phyloP scores from a whole-genome alignment of 2,888 invertebrate species.

The Julus scandinavius region DNA sequence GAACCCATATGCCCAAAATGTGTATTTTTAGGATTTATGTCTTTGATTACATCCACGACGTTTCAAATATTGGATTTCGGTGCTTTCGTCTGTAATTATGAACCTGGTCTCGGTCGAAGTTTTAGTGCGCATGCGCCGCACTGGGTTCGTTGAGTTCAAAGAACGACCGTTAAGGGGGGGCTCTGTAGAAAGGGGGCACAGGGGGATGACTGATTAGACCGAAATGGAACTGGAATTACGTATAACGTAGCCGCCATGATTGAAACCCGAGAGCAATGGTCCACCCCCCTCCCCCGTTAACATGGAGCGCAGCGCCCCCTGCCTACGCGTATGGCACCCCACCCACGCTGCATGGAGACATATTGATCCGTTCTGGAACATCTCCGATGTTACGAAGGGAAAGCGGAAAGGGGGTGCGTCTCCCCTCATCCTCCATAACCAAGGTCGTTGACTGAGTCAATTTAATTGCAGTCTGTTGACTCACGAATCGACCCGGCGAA shows the following conservation, averaged over 20 bases:
- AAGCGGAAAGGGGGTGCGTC: slow-evolving; percentile 6
- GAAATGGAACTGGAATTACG: slow-evolving; percentile 35
- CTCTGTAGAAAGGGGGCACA: not conserved
- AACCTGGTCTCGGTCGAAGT: not conserved
- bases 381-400: slow-evolving; percentile 16
- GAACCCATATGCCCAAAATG: not conserved
- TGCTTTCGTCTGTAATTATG: not conserved
- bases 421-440: slow-evolving; percentile 47
- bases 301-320: not conserved
- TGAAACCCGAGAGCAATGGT: not conserved
- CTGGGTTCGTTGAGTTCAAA: not conserved
- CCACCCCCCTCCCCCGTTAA: not conserved
- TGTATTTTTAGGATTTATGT: not conserved
- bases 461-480: slow-evolving; percentile 55
- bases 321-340: not conserved
- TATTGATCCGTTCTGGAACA: slow-evolving; percentile 32
- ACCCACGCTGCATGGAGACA: not conserved
- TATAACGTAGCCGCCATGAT: not conserved
- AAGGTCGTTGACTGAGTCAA: slow-evolving; percentile 56
- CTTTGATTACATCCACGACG: not conserved
- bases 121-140: not conserved
- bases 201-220: not conserved
- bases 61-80: not conserved
- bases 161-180: slow-evolving; percentile 15
- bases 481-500: slow-evolving; percentile 47